These are phyloP conservation scores for Villa cingulata DNA, from an alignment of 2,888 invertebrate species.

Conservation along the genomic window DNA sequence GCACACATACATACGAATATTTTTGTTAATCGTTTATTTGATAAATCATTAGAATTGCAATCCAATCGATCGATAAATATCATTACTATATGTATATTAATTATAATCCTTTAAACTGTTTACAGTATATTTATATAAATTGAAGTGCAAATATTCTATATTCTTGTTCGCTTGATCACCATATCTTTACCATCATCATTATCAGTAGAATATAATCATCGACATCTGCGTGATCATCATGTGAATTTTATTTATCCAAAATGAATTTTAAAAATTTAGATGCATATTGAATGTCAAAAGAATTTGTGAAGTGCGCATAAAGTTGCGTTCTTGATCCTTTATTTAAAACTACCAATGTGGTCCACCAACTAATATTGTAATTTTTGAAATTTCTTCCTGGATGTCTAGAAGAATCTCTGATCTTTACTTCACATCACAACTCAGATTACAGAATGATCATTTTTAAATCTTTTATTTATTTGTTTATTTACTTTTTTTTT, in stretches of 20 bases:
- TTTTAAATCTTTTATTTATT: too few relatives aligned
- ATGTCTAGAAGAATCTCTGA: background rate
- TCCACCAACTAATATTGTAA: background rate
- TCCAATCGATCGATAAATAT: background rate
- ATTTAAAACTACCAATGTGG: too few relatives aligned
- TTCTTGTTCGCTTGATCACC: too few relatives aligned
- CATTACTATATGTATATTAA: too few relatives aligned
- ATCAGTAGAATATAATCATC: background rate
- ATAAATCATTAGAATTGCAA: background rate
- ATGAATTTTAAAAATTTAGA: slow-evolving; percentile 18
- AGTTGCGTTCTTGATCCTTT: slow-evolving; percentile 13
- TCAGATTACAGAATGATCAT: too few relatives aligned
- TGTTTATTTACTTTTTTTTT: too few relatives aligned
- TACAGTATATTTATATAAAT: too few relatives aligned
- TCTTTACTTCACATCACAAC: background rate
- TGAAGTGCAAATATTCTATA: too few relatives aligned
- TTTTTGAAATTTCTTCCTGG: slow-evolving; percentile 2
- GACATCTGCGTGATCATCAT: too few relatives aligned
- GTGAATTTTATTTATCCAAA: slow-evolving; percentile 8
- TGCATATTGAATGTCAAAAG: slow-evolving; percentile 17
- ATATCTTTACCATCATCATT: too few relatives aligned
- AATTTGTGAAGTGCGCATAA: slow-evolving; percentile 19
- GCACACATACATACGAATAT: background rate
- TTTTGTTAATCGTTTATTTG: background rate
- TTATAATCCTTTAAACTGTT: too few relatives aligned